Conservation (phyloP, 2,113 vertebrate genomes). For the Oreochromis tanganicae region DNA sequence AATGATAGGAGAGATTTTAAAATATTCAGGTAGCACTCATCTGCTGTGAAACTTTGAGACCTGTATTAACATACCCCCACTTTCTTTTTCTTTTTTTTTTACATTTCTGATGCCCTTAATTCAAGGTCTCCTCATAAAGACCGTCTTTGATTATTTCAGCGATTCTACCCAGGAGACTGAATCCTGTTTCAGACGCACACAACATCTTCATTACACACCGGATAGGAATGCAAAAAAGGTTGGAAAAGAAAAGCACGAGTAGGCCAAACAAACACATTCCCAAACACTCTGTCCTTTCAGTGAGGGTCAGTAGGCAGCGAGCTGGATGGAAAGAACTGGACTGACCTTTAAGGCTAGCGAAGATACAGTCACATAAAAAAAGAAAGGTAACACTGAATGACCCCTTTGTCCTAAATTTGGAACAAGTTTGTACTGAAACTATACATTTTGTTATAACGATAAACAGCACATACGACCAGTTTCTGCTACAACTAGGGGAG, state of each 20-base stretch:
- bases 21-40: conserved; percentile 53
- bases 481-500: not conserved
- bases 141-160: conserved; percentile 15
- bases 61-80: conserved; percentile 40
- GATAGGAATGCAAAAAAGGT: conserved; percentile 13
- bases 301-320: conserved; percentile 37
- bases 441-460: conserved; percentile 4
- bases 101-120: conserved; percentile 10
- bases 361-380: not conserved
- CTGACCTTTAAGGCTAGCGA: conserved; percentile 48
- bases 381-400: not conserved
- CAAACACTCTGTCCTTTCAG: conserved; percentile 54
- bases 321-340: conserved; percentile 27
- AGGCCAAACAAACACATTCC: conserved; percentile 20
- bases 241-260: conserved; percentile 18
- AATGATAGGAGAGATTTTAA: conserved; percentile 41
- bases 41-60: conserved; percentile 18
- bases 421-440: not conserved
- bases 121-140: conserved; percentile 23
- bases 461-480: not conserved
- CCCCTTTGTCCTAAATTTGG: not conserved
- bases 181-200: not conserved
- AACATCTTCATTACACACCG: conserved; percentile 3
- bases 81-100: not conserved
- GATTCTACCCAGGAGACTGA: not conserved